These are phyloP conservation scores for Caerostris darwini DNA, from an alignment of 1,140 invertebrate genomes.

Conservation along the genomic window DNA sequence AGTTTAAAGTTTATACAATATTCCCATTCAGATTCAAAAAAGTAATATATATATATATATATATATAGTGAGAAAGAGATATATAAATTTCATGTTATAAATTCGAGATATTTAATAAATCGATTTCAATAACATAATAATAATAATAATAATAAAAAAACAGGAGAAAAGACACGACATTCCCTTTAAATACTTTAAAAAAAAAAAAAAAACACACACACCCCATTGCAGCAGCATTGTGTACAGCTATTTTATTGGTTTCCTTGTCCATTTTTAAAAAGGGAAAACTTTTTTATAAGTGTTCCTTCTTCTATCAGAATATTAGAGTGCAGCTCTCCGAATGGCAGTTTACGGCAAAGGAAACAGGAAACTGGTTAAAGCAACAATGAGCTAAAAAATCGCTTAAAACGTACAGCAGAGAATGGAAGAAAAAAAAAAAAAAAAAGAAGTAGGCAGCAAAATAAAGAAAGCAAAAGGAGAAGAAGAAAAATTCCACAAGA, in stretches of 20 bases:
- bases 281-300: background rate
- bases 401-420: conserved; percentile 35
- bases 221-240: background rate
- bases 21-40: too few relatives aligned
- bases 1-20: too few relatives aligned
- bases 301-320: background rate
- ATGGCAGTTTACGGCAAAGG: background rate
- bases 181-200: background rate
- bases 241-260: background rate
- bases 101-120: background rate
- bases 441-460: background rate
- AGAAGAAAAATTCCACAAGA: conserved; percentile 7
- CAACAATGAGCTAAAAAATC: conserved; percentile 27
- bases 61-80: too few relatives aligned
- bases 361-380: conserved; percentile 21
- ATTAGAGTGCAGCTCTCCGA: background rate
- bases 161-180: background rate
- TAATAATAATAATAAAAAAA: background rate
- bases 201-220: background rate
- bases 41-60: too few relatives aligned
- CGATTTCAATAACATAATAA: background rate
- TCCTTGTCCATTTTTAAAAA: background rate
- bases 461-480: background rate
- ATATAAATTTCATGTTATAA: too few relatives aligned
- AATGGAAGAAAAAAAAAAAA: conserved; percentile 9